A percentile compares a stretch with the other conserved stretches of the same genome.
Conservation (phyloP, 2,797 vertebrate genomes). For the Gymnoscopelus braueri region DNA sequence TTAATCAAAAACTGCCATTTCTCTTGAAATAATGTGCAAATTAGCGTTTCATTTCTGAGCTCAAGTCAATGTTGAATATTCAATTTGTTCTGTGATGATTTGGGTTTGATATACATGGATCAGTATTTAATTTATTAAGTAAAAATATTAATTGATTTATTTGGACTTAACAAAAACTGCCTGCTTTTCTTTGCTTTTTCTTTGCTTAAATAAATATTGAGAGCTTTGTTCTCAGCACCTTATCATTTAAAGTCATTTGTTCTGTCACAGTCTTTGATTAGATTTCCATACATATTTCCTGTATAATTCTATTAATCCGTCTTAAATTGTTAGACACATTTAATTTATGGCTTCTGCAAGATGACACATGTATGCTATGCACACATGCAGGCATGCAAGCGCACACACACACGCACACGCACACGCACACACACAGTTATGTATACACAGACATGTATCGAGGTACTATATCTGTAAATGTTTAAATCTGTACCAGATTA, state of each 20-base stretch:
- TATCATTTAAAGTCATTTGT: constrained; percentile 22
- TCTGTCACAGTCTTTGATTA: constrained; percentile 48
- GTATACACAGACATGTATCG: constrained; percentile 15
- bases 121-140: background rate
- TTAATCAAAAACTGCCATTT: constrained; percentile 12
- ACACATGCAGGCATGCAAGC: constrained; percentile 15
- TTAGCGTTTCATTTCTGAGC: background rate
- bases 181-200: constrained; percentile 7
- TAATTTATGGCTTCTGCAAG: constrained; percentile 37
- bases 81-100: no score
- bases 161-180: constrained; percentile 19
- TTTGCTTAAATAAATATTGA: constrained; percentile 19
- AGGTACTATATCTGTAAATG: constrained; percentile 36
- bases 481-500: constrained; percentile 68
- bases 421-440: constrained; percentile 27
- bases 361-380: constrained; percentile 30
- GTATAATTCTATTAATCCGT: constrained; percentile 66
- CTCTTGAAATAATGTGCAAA: background rate
- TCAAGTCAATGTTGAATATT: background rate
- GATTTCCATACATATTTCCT: constrained; percentile 55
- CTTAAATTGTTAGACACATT: constrained; percentile 42
- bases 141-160: constrained; percentile 23
- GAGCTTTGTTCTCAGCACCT: constrained; percentile 5
- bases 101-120: no score
- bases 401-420: constrained; percentile 6